Conservation (phyloP, 1,140 invertebrate genomes). For the Trypoxylus dichotomus region DNA sequence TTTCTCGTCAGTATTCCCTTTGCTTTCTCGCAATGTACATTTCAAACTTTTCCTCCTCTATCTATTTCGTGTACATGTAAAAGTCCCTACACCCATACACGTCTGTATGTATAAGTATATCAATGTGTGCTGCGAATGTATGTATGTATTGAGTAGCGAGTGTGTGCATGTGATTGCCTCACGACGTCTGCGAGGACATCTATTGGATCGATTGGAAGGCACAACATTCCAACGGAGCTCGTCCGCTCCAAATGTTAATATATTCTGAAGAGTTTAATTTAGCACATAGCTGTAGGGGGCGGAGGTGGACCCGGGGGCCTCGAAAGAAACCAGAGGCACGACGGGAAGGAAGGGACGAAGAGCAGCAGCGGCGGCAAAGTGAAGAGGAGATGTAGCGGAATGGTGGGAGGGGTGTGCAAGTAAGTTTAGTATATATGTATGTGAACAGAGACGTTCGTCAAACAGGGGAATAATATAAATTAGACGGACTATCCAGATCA, state of each 20-base stretch:
- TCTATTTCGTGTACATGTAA: neutral
- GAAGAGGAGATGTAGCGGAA: conserved; percentile 1
- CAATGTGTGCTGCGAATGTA: neutral
- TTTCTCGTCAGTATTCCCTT: neutral
- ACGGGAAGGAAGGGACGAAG: conserved; percentile 25
- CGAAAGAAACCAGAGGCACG: conserved; percentile 4
- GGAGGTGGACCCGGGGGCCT: conserved; percentile 30
- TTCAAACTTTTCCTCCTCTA: neutral
- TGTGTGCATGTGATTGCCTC: conserved; percentile 21
- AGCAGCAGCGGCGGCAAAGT: conserved; percentile 5
- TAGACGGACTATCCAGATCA: too few species aligned
- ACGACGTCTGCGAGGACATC: conserved; percentile 32
- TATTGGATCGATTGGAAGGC: conserved; percentile 33
- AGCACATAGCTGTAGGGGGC: conserved; percentile 50
- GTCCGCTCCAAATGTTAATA: conserved; percentile 51
- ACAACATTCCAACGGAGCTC: conserved; percentile 35
- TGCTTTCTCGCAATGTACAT: neutral
- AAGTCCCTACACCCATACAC: neutral
- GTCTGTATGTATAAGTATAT: neutral
- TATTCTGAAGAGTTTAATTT: conserved; percentile 54
- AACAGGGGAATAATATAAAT: neutral
- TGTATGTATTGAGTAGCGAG: neutral
- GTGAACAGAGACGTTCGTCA: neutral
- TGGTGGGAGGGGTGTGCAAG: conserved; percentile 28
- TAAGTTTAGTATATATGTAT: neutral